Evolutionary conservation across 1,140 invertebrate genomes (phyloP).

Genomic region (Cherax quadricarinatus): DNA sequence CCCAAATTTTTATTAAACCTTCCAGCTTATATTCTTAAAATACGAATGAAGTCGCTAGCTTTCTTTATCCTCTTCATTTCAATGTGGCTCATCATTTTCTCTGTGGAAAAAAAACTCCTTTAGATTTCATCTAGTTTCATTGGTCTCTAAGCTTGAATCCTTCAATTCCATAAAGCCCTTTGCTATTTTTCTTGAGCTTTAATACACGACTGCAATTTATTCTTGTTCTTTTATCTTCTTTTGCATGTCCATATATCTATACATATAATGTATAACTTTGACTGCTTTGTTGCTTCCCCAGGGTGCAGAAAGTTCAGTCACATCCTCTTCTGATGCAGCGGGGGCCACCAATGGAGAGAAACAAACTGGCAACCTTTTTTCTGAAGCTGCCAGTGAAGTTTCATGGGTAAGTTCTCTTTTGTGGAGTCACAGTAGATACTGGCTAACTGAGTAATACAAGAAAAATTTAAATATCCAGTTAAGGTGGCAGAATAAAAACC

Average conservation of each 20-base stretch:
- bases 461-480: too few relatives aligned
- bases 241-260: too few relatives aligned
- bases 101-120: too few relatives aligned
- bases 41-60: neutral
- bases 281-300: neutral
- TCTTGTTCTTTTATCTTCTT: too few relatives aligned
- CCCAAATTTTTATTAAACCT: neutral
- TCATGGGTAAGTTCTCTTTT: slow-evolving; percentile 34
- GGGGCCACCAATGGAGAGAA: slow-evolving; percentile 47
- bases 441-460: neutral
- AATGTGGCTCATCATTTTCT: neutral
- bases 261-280: too few relatives aligned
- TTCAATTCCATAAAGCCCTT: too few relatives aligned
- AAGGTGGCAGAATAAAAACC: too few relatives aligned
- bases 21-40: neutral
- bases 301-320: neutral
- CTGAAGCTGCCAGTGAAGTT: slow-evolving; percentile 62
- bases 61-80: neutral
- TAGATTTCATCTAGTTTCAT: too few relatives aligned
- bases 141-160: too few relatives aligned
- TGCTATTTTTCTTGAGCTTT: too few relatives aligned
- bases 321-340: slow-evolving; percentile 16
- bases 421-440: neutral
- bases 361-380: slow-evolving; percentile 41
- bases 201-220: too few relatives aligned